Evolutionary conservation across 2,113 vertebrate species (phyloP).

Genomic region (Alexandromys fortis): DNA sequence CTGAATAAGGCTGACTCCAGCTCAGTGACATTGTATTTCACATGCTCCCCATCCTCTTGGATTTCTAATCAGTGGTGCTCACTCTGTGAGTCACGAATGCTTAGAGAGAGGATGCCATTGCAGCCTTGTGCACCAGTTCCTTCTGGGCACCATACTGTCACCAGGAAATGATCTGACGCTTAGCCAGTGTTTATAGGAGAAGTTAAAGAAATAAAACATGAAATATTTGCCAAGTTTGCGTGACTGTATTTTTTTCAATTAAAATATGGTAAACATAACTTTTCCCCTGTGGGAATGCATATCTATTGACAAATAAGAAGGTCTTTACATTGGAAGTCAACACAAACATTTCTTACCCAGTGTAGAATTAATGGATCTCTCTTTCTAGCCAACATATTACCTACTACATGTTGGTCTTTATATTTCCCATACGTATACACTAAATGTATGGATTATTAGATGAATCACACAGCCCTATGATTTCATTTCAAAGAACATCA

Average conservation of each 20-base stretch:
- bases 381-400: neutral
- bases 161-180: neutral
- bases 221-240: neutral
- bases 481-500: neutral
- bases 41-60: neutral
- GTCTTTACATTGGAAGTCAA: neutral
- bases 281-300: neutral
- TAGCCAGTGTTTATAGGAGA: neutral
- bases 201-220: constrained; percentile 28
- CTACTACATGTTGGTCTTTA: neutral
- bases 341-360: neutral
- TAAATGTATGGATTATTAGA: neutral
- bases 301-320: constrained; percentile 11
- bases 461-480: neutral
- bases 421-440: neutral
- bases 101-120: neutral
- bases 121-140: neutral
- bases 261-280: neutral
- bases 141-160: neutral
- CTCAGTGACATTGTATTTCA: neutral
- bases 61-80: neutral
- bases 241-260: neutral
- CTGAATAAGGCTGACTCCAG: neutral
- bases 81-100: neutral
- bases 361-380: neutral